Base-by-base conservation (phyloP, 2,113 vertebrate species). In the Condylura cristata region DNA sequence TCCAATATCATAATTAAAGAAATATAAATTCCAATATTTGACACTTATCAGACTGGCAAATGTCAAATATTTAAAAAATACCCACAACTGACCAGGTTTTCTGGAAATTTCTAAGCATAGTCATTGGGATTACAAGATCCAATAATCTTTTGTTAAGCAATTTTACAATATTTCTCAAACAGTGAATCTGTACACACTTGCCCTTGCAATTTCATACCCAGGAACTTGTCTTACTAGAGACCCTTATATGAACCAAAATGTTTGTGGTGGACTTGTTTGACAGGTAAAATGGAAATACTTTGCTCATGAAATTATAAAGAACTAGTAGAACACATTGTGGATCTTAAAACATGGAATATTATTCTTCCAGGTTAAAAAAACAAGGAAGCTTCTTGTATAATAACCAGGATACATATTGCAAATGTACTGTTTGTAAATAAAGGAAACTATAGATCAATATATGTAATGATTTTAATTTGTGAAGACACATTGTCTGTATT, bases 321-420 rank as follows among this genome's bases (percentile, higher is more conserved):
- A 71, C 44, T 82, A 41, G 51, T 32, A 18, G 91, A 89, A 75
- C 70, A 34, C 0, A 34, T 41, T 68, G 46, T 44, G 44, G 28
- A 32, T 48, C 46, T 89, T 80, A 58, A 46, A 75, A 86, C 83
- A 89, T 0, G 83, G 66, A 86, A 89, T 0, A 82, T 74, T 48
- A 48, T 39, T 95, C 70, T 48, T 87, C 22, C 16, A 16, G 91
- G 80, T 71, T 71, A 76, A 92, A 93, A 90, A 95, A 81, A 30
- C 44, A 70, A 91, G 86, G 41, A 46, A 81, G 92, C 72, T 48
- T 46, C 81, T 72, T 28, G 83, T 46, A 68, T 8, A 18, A 8
- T 17, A 81, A 41, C n/a, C 76, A 17, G 14, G 86, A 51, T 58
- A 1, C 13, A 61, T 76, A 63, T 4, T 51, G 51, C n/a, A 53